Evolutionary conservation across 2,113 vertebrate genomes (phyloP), one percentile per base, ranked within the genome.

Genomic region (Gymnocephalus cernua): DNA sequence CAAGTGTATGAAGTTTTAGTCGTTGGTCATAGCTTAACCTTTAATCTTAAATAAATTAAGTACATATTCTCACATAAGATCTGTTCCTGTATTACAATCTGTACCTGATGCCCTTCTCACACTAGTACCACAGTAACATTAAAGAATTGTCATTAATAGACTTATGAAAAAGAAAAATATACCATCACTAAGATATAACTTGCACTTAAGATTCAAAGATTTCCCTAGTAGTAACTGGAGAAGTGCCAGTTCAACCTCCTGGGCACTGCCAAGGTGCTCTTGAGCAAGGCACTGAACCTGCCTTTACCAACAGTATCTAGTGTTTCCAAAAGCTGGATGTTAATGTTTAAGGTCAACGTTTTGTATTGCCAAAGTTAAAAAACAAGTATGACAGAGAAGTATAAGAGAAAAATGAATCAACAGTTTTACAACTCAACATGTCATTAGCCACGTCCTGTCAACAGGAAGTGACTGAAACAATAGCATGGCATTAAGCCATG

Each of bases 401-500:
- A 38, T 16, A 2, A n/a, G 2, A 32, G 23, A 5, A 12, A 58
- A 56, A 48, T 50, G 0, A 16, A 64, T 57, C 29, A 23, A 16
- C 21, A n/a, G 18, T 21, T 79, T 71, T 21, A 45, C 10, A 5
- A 59, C 27, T 59, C 14, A 32, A 15, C 23, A 35, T 41, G 21
- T 56, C 38, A 64, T 59, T 35, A 47, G 18, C 54, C 3, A 4
- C 1, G 0, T 59, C 63, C 58, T 54, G 27, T 77, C 48, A 59
- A 79, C 81, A 89, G 70, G 70, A 89, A 23, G 56, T 47, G 58
- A 5, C 47, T 61, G n/a, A 59, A 86, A 83, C 80, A 78, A 84
- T 75, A 63, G 16, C 0, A 0, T 19, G 51, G 69, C 59, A 64
- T 29, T 25, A 18, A 64, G 73, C 67, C 67, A 69, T 3, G 13